Evolutionary conservation across 2,888 invertebrate genomes (phyloP).

Genomic region (Drosophila anomelani): DNA sequence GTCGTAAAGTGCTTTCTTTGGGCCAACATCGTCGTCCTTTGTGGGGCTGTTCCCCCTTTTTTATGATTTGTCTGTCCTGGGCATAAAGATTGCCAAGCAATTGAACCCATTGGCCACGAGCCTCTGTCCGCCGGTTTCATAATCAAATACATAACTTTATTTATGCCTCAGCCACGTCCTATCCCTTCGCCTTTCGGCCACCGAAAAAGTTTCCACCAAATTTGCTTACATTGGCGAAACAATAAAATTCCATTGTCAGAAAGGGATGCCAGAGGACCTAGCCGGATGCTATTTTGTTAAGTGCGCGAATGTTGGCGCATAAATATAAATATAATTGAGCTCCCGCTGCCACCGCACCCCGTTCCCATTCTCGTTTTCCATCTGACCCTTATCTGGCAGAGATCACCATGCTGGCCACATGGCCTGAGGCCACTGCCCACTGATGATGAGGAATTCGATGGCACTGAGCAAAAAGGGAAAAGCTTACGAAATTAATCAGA

Average conservation of each 20-base stretch:
- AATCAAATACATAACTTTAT: conserved; percentile 78
- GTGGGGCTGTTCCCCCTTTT: conserved; percentile 32
- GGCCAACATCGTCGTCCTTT: neutral
- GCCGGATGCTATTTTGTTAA: conserved; percentile 66
- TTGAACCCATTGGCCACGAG: conserved; percentile 66
- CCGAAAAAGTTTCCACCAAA: conserved; percentile 60
- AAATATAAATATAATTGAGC: conserved; percentile 78
- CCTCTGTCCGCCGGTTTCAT: conserved; percentile 55
- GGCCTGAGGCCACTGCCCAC: conserved; percentile 28
- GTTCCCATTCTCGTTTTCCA: neutral
- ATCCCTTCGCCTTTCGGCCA: conserved; percentile 5
- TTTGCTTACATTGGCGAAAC: conserved; percentile 78
- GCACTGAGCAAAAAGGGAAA: conserved; percentile 2
- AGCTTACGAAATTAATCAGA: no score
- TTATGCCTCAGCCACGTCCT: conserved; percentile 46
- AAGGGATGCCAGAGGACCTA: conserved; percentile 33
- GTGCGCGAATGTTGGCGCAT: conserved; percentile 75
- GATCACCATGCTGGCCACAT: conserved; percentile 39
- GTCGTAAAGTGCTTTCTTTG: conserved; percentile 58
- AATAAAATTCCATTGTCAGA: conserved; percentile 73
- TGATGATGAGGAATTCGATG: conserved; percentile 7
- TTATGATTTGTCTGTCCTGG: conserved; percentile 56
- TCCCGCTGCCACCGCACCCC: neutral
- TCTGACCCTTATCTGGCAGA: conserved; percentile 13
- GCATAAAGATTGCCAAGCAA: conserved; percentile 64